phyloP scores from a whole-genome alignment of 2,113 vertebrate genomes.

The Lethenteron camtschaticum region DNA sequence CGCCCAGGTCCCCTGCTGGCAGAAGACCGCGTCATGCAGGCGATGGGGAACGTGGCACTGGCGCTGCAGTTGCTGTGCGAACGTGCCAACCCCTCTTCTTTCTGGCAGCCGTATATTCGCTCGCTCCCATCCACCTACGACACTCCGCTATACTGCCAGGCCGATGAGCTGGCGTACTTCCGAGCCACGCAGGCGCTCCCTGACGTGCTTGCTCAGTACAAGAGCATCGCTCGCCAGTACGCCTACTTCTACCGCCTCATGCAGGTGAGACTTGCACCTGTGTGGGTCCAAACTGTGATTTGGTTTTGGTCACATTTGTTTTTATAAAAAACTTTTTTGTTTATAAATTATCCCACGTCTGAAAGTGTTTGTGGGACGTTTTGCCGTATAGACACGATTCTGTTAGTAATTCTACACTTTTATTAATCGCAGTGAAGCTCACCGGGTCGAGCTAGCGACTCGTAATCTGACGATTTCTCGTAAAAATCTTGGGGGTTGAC shows the following conservation, averaged over 20 bases:
- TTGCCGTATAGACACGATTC: too few relatives aligned
- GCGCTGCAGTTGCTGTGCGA: constrained; percentile 88
- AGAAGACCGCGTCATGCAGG: constrained; percentile 87
- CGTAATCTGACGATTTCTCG: too few relatives aligned
- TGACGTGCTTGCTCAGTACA: constrained; percentile 83
- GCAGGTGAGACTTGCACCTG: constrained; percentile 34
- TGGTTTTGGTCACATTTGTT: too few relatives aligned
- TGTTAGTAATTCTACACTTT: too few relatives aligned
- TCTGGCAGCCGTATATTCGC: constrained; percentile 85
- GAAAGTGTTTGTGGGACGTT: too few relatives aligned
- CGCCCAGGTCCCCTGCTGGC: constrained; percentile 53
- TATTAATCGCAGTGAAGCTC: too few relatives aligned
- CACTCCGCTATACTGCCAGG: constrained; percentile 75
- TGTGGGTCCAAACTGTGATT: too few relatives aligned
- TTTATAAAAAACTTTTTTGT: too few relatives aligned
- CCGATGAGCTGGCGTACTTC: constrained; percentile 63
- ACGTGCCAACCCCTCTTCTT: constrained; percentile 43
- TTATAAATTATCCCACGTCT: too few relatives aligned
- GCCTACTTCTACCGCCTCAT: constrained; percentile 96
- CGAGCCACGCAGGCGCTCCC: constrained; percentile 75
- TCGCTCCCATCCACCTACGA: constrained; percentile 67
- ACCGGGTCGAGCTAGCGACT: too few relatives aligned
- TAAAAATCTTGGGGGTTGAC: too few relatives aligned
- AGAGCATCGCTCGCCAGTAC: constrained; percentile 89
- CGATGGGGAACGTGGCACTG: constrained; percentile 88